Evolutionary conservation across 2,888 invertebrate genomes (phyloP), one percentile per base, ranked within the genome.

Genomic region (Dendrolimus houi): DNA sequence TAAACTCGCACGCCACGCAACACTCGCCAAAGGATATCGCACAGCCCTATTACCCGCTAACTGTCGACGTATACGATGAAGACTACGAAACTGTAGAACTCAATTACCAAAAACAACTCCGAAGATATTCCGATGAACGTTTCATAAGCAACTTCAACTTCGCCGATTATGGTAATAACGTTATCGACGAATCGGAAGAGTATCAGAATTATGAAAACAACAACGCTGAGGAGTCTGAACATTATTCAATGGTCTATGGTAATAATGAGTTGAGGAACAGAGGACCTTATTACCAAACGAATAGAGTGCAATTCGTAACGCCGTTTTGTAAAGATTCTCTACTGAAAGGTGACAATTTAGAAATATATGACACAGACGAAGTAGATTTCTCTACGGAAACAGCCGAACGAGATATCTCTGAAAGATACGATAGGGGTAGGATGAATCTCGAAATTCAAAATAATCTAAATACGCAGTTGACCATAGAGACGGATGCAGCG

Each of bases 21-120:
- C 77, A 72, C 85, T 85, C 85, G 83, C 85, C 87, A 79, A 90
- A 86, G 87, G 91, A 92, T 91, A 92, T 85, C 68, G 67, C 65
- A 67, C 71, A 64, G 70, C 77, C 65, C 75, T 68, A 64, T 79
- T 47, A 47, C 70, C 75, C 79, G 69, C 55, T 55, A 52, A 57
- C 52, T 0, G 41, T 55, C 55, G 58, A 57, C 54, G 58, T 60
- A 56, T 47, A 72, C 62, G 14, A 9, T 1, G 52, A 74, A 64
- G 68, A 74, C 60, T 74, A 74, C 54, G 81, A 81, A 60, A 67
- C 74, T 1, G 63, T 81, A 55, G 81, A 84, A 71, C 72, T 81
- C 47, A 80, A 83, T 71, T 82, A 86, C 72, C 77, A 83, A 68
- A 75, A 63, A 57, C 73, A 76, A 56, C 67, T 75, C 8, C 65